Percentiles rank a stretch among this genome's conserved stretches.
These are phyloP conservation scores for Triops longicaudatus DNA, from an alignment of 1,140 invertebrate genomes.

Conservation along the genomic window DNA sequence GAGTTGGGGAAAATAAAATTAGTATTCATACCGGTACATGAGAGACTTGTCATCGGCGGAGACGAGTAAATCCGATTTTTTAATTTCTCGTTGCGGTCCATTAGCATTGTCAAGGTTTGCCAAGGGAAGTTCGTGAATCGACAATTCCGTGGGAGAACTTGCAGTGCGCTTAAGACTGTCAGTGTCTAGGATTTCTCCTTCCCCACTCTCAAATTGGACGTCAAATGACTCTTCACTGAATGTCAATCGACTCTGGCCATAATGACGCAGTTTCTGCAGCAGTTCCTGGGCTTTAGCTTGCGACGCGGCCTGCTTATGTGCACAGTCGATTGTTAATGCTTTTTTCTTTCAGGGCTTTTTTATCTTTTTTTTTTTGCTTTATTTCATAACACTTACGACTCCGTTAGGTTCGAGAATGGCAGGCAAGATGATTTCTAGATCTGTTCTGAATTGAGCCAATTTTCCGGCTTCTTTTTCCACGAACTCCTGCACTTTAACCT, in stretches of 20 bases:
- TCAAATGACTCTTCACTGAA: neutral
- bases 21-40: constrained; percentile 12
- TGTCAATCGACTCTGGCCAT: constrained; percentile 10
- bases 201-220: constrained; percentile 9
- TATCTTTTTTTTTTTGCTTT: constrained; percentile 19
- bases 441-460: constrained; percentile 19
- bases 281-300: constrained; percentile 21
- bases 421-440: constrained; percentile 23
- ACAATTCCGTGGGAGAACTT: neutral
- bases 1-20: neutral
- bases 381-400: constrained; percentile 22
- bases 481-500: constrained; percentile 29
- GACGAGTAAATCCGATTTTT: constrained; percentile 7
- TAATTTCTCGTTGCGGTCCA: neutral
- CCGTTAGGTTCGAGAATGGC: constrained; percentile 22
- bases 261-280: constrained; percentile 2
- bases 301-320: neutral
- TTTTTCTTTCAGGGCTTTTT: neutral
- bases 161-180: neutral
- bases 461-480: constrained; percentile 26
- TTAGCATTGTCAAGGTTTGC: neutral
- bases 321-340: constrained; percentile 4
- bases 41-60: neutral
- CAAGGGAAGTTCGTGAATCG: neutral
- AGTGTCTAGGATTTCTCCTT: neutral